Conservation (phyloP, 2,113 vertebrate genomes). For the Diphyllodes magnificus region DNA sequence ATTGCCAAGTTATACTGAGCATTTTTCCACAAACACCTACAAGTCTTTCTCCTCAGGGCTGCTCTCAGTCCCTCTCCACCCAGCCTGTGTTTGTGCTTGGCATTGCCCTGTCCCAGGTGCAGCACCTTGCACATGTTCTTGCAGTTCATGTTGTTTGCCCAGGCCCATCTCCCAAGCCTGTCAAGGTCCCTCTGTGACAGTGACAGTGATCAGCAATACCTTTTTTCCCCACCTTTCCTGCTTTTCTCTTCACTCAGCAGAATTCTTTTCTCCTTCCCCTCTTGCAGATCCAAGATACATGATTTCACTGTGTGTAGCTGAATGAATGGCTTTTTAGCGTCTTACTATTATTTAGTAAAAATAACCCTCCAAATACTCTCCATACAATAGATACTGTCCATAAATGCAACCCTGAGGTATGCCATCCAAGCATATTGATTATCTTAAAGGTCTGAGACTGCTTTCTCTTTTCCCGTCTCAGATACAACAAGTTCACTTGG, state of each 20-base stretch:
- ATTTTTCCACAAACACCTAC: background rate
- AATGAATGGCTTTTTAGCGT: background rate
- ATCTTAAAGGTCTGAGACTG: background rate
- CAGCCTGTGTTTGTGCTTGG: fast-evolving
- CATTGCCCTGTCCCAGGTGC: background rate
- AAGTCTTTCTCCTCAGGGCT: background rate
- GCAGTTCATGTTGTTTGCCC: background rate
- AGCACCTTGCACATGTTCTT: background rate
- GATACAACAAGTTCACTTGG: background rate
- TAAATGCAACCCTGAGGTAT: background rate
- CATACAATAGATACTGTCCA: background rate
- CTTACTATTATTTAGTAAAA: background rate
- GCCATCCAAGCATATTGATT: background rate
- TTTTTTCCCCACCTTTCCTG: background rate
- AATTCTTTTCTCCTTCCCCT: background rate
- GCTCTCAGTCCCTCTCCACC: background rate
- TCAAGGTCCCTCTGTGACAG: background rate
- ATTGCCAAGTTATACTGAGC: background rate
- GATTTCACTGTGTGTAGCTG: background rate
- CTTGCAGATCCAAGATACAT: background rate
- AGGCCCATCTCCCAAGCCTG: background rate
- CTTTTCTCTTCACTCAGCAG: background rate
- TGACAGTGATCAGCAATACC: background rate
- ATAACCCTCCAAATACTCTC: background rate
- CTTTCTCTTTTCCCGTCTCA: background rate